Conservation (phyloP, 2,113 vertebrate genomes). For the Tupaia tana region DNA sequence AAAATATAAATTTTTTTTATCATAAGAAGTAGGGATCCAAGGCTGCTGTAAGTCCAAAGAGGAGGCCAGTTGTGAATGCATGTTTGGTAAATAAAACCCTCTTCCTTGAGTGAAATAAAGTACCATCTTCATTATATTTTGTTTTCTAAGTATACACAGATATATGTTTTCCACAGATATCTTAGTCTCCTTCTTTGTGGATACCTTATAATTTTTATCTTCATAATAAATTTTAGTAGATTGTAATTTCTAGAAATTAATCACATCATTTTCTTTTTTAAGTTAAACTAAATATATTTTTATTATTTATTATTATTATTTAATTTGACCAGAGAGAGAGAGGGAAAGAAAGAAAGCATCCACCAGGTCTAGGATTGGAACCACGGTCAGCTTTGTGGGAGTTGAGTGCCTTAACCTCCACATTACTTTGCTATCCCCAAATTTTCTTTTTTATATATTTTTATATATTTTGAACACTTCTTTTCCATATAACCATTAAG, state of each 20-base stretch:
- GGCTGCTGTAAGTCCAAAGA: background rate
- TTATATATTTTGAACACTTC: conserved; percentile 17
- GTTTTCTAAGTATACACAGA: background rate
- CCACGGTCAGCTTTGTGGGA: too few species aligned
- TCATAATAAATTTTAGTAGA: background rate
- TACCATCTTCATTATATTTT: background rate
- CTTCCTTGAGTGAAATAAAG: background rate
- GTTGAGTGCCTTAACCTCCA: too few species aligned
- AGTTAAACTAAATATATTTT: background rate
- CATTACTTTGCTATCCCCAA: too few species aligned
- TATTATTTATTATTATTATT: too few species aligned
- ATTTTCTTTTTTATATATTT: conserved; percentile 6
- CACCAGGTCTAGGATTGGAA: too few species aligned
- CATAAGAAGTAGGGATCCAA: background rate
- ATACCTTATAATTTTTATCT: background rate
- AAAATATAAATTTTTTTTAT: background rate
- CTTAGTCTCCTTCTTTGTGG: background rate
- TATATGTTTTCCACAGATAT: background rate
- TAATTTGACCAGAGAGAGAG: too few species aligned
- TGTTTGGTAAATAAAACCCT: background rate
- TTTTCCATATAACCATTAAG: background rate
- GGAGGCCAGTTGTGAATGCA: background rate
- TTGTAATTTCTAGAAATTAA: conserved; percentile 45
- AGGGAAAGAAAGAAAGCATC: too few species aligned
- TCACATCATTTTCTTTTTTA: background rate